Conservation (phyloP, 1,140 invertebrate genomes). For the Apis dorsata region DNA sequence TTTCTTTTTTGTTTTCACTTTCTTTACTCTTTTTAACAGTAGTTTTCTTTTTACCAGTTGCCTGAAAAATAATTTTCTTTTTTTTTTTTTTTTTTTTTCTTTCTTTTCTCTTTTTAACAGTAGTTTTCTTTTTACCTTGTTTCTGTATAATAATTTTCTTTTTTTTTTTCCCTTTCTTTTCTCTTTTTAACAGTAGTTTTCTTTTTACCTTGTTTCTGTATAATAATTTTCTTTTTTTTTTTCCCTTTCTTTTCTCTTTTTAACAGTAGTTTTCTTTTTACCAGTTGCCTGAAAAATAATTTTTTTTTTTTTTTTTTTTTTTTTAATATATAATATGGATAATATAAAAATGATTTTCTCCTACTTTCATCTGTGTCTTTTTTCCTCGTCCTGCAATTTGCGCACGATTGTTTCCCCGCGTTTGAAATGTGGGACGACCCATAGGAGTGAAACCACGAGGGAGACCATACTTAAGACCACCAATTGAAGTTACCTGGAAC, state of each 20-base stretch:
- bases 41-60: conserved; percentile 75
- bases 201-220: no score
- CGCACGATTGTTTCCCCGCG: conserved; percentile 68
- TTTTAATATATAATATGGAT: background rate
- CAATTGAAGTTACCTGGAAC: conserved; percentile 78
- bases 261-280: conserved; percentile 75
- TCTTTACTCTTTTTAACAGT: conserved; percentile 75
- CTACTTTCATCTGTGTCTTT: conserved; percentile 79
- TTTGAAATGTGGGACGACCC: conserved; percentile 72
- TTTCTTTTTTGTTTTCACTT: conserved; percentile 68
- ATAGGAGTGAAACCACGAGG: conserved; percentile 72
- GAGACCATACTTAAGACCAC: conserved; percentile 73
- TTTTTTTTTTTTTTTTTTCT: background rate
- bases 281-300: conserved; percentile 68
- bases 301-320: background rate
- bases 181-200: no score
- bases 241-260: conserved; percentile 75
- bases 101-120: no score
- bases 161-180: no score
- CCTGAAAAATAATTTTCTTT: conserved; percentile 55
- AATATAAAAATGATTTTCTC: background rate
- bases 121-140: conserved; percentile 76
- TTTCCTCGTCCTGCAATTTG: conserved; percentile 73
- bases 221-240: no score
- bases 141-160: no score